Evolutionary conservation across 2,888 invertebrate genomes (phyloP), one percentile per base, ranked within the genome.

Genomic region (Andrena minutula): DNA sequence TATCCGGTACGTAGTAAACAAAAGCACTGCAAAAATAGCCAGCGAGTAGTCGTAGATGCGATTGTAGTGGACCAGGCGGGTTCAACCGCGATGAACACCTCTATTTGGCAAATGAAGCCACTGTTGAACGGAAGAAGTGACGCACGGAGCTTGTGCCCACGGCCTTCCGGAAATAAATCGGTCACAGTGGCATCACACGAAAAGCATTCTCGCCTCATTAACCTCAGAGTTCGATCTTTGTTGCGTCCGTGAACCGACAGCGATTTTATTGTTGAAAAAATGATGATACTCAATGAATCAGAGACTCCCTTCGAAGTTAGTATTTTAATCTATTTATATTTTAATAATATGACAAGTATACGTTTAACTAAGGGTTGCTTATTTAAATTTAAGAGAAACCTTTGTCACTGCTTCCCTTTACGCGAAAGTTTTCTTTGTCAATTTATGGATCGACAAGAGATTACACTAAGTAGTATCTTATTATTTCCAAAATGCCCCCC

Each of bases 151-250:
- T 41, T 41, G 58, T 41, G 35, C 64, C 51, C 49, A 66, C 60
- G 83, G 47, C 65, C 69, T 49, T 79, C 75, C 82, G 83, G 83
- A 82, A 84, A 84, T 84, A 84, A 84, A 84, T 83, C 65, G 53
- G 71, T 56, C 76, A 35, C 60, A 2, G 32, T 64, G 5, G 51
- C 58, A 69, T 80, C 71, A 65, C 5, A 12, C 68, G 32, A 28
- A 51, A 71, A 58, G 20, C 74, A 74, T 82, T 64, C 20, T 8
- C n/a, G 20, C 28, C 60, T 75, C 75, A 65, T 77, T 69, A 65
- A 78, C 58, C 63, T 69, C 20, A 23, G n/a, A 8, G 0, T 20
- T 56, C 56, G 20, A 20, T 20, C 23, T 8, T 26, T 23, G 56
- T 10, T 56, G 10, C 20, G 20, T 12, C 12, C 4, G 49, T 16